Conservation (phyloP, 2,797 vertebrate species). For the Mergus octosetaceus region DNA sequence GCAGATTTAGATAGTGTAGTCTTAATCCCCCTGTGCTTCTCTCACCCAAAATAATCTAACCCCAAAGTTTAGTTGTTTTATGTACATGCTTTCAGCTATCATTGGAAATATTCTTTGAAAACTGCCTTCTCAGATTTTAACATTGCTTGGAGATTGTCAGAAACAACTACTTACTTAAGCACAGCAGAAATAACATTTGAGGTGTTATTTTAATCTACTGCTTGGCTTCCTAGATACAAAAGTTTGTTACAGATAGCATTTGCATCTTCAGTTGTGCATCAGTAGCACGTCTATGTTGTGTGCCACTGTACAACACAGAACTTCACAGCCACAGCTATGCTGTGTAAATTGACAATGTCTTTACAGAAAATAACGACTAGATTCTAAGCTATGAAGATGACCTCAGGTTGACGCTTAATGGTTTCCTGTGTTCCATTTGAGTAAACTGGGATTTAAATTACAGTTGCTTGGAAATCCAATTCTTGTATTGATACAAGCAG, state of each 20-base stretch:
- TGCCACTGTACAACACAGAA: not conserved
- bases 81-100: not conserved
- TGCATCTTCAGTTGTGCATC: not conserved
- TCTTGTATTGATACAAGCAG: not conserved
- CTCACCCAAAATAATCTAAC: not conserved
- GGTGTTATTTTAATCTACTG: not conserved
- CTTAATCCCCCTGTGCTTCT: not conserved
- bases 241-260: not conserved
- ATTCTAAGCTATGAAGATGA: not conserved
- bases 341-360: not conserved
- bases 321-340: not conserved
- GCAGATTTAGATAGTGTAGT: not conserved
- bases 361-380: not conserved
- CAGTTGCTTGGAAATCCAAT: not conserved
- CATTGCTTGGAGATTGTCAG: no score
- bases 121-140: not conserved
- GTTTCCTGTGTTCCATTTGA: not conserved
- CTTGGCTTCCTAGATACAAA: not conserved
- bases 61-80: not conserved
- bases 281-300: not conserved
- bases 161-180: not conserved
- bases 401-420: conserved; percentile 26
- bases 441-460: conserved; percentile 8
- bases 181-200: not conserved
- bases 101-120: not conserved